phyloP scores from a whole-genome alignment of 37 sponge, comb jelly and placozoan species.

The Petrosia ficiformis region DNA sequence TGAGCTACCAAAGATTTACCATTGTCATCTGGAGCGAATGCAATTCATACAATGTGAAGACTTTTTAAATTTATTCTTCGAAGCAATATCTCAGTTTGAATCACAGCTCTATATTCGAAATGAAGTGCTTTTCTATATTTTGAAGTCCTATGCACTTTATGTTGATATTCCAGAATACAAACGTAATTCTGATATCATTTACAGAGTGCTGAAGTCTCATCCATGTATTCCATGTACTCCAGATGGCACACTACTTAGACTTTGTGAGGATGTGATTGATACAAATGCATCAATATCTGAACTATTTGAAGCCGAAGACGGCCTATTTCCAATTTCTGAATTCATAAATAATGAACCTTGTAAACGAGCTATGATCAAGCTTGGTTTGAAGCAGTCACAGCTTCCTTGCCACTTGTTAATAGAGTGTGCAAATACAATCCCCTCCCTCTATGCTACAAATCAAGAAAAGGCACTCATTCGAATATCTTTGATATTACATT shows the following conservation, averaged over 20 bases:
- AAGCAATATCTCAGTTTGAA: background rate
- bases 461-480: background rate
- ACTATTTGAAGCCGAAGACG: constrained; percentile 11
- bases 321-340: constrained; percentile 9
- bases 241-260: constrained; percentile 30
- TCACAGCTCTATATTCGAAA: background rate
- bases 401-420: background rate
- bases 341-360: background rate
- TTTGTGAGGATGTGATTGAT: background rate
- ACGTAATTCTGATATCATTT: background rate
- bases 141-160: background rate
- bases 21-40: background rate
- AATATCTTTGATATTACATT: background rate
- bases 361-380: background rate
- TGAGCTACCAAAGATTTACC: constrained; percentile 29
- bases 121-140: background rate
- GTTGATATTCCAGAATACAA: too few species aligned
- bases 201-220: background rate
- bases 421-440: background rate
- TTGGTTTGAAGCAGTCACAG: background rate
- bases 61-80: background rate
- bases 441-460: background rate
- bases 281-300: background rate
- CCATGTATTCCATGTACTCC: constrained; percentile 56
- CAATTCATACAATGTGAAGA: background rate